These are phyloP conservation scores for Chiroxiphia lanceolata DNA, from an alignment of 2,797 vertebrate genomes.

Conservation along the genomic window DNA sequence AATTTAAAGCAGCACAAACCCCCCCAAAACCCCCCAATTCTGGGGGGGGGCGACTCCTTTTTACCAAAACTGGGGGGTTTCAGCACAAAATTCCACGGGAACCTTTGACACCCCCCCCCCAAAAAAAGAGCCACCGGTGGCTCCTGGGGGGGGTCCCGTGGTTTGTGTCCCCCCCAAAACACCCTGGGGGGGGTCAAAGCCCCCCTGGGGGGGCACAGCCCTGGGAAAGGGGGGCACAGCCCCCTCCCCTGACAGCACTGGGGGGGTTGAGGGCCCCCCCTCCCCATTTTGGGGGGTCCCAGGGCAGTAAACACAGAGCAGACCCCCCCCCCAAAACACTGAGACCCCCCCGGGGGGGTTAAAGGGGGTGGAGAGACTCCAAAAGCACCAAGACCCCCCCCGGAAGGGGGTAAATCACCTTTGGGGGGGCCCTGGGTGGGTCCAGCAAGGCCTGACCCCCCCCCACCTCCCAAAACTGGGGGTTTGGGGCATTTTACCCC, in stretches of 20 bases:
- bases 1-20: neutral
- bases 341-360: no score
- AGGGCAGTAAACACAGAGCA: no score
- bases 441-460: neutral
- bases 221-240: neutral
- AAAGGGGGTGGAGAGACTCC: neutral
- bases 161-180: neutral
- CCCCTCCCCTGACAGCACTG: neutral
- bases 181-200: no score
- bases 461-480: neutral
- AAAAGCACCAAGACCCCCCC: no score
- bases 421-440: neutral
- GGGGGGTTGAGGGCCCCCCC: neutral
- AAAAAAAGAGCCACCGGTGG: neutral
- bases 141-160: neutral
- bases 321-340: no score
- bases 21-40: neutral
- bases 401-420: accelerated
- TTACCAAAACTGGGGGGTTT: neutral
- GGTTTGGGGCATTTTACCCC: neutral
- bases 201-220: neutral
- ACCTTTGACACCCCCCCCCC: neutral
- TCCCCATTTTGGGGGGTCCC: neutral
- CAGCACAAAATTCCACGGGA: neutral
- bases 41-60: accelerated